Base-by-base conservation (phyloP, 1,140 invertebrate species). In the Drosophila setifemur region DNA sequence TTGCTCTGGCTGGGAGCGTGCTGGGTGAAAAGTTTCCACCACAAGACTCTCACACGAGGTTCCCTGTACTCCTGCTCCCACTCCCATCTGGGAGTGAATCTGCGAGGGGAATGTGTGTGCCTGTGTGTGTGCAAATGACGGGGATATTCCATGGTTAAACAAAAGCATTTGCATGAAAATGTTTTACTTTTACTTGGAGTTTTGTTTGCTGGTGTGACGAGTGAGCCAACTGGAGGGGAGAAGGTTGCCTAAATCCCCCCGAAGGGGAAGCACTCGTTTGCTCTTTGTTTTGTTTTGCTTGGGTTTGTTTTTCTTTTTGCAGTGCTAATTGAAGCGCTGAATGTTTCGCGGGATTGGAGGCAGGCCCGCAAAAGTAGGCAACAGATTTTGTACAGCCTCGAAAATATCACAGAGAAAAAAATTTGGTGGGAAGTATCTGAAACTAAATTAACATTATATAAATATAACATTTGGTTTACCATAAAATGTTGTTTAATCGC, bases 141-240 rank as follows among this genome's bases (percentile, higher is more conserved):
- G 66, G 77, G 74, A 79, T 86, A 86, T 86, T 86, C 77, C 67
- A 70, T 81, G 81, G 81, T 76, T 85, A 76, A 72, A 86, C 72
- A 86, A 73, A 85, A 76, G 68, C 75, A 85, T 85, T 86, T 86
- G 71, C 81, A 75, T 75, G 75, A 79, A 76, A 85, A 81, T 86
- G 81, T 86, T 86, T 75, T 73, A 81, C 81, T 86, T 86, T 76
- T 76, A 69, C 67, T 79, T 86, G 45, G 67, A 73, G 75, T 70
- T 86, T 77, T 47, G 25, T 67, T 55, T 48, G 44, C 33, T 16
- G 33, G 33, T 55, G 52, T 29, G 43, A 44, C 18, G 16, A 14
- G 33, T 5, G 40, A 26, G 35, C 12, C 28, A 37, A 29, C n/a
- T 25, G 28, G 43, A n/a, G n/a, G 50, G 21, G 8, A 29, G 21